phyloP scores from a whole-genome alignment of 2,113 vertebrate species.

The Microcebus griseorufus region DNA sequence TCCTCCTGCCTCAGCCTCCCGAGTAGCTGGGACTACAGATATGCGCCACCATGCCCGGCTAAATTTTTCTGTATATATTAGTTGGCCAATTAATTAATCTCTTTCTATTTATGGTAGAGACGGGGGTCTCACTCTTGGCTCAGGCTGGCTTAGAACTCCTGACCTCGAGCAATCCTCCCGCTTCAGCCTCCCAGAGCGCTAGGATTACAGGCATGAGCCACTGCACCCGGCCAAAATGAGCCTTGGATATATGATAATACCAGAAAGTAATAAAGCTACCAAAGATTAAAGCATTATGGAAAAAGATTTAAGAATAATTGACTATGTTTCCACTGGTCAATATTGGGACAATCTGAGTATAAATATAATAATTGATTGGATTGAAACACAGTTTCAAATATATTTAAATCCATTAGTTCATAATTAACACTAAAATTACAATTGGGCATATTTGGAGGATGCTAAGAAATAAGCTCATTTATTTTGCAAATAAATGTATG shows the following conservation, averaged over 20 bases:
- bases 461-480: not conserved
- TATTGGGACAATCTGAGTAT: not conserved
- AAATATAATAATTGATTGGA: not conserved
- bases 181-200: too few species aligned
- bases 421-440: not conserved
- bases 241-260: not conserved
- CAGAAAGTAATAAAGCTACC: not conserved
- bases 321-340: not conserved
- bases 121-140: too few species aligned
- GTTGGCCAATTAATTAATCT: too few species aligned
- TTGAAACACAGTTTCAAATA: not conserved
- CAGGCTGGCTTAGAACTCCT: too few species aligned
- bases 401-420: not conserved
- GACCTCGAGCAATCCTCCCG: too few species aligned
- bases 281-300: not conserved
- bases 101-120: too few species aligned
- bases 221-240: not conserved
- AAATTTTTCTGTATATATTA: too few species aligned
- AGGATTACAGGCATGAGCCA: too few species aligned
- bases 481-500: too few species aligned
- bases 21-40: too few species aligned
- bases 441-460: not conserved
- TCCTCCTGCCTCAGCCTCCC: too few species aligned
- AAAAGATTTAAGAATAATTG: not conserved
- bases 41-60: too few species aligned